phyloP scores from a whole-genome alignment of 1,140 invertebrate species.

The Halotydeus destructor region DNA sequence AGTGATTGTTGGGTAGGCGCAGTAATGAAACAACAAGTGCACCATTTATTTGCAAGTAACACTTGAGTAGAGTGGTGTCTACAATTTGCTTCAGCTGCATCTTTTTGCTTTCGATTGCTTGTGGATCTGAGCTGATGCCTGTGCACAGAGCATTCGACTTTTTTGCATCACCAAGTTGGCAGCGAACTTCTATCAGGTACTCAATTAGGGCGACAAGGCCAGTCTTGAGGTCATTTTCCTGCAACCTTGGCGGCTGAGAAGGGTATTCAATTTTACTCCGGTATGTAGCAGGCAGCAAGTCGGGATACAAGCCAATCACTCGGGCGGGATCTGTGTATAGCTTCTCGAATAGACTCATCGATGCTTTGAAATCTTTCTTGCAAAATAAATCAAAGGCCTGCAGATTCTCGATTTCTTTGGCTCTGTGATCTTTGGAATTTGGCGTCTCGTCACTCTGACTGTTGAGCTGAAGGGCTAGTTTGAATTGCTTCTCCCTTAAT shows the following conservation, averaged over 20 bases:
- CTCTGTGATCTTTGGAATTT: neutral
- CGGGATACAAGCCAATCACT: conserved; percentile 80
- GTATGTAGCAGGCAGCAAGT: conserved; percentile 48
- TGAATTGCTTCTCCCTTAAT: conserved; percentile 70
- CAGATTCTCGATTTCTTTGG: conserved; percentile 49
- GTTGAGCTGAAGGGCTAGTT: conserved; percentile 74
- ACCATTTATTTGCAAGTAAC: conserved; percentile 87
- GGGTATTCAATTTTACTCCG: conserved; percentile 33
- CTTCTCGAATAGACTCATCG: conserved; percentile 73
- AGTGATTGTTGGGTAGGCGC: conserved; percentile 64
- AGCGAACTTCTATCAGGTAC: conserved; percentile 55
- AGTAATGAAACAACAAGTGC: conserved; percentile 71
- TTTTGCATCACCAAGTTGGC: conserved; percentile 5
- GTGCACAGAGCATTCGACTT: neutral
- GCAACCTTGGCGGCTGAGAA: conserved; percentile 38
- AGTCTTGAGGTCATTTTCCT: conserved; percentile 61
- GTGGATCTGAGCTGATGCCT: neutral
- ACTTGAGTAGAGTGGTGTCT: conserved; percentile 86
- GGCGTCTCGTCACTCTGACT: conserved; percentile 26
- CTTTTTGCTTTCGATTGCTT: neutral
- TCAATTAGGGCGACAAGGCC: conserved; percentile 69
- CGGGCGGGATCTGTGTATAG: conserved; percentile 75
- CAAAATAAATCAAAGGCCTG: conserved; percentile 76
- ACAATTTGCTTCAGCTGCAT: conserved; percentile 64
- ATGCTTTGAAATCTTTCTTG: conserved; percentile 60